These are phyloP conservation scores for Proisotoma minuta DNA, from an alignment of 2,888 invertebrate genomes.

Conservation along the genomic window DNA sequence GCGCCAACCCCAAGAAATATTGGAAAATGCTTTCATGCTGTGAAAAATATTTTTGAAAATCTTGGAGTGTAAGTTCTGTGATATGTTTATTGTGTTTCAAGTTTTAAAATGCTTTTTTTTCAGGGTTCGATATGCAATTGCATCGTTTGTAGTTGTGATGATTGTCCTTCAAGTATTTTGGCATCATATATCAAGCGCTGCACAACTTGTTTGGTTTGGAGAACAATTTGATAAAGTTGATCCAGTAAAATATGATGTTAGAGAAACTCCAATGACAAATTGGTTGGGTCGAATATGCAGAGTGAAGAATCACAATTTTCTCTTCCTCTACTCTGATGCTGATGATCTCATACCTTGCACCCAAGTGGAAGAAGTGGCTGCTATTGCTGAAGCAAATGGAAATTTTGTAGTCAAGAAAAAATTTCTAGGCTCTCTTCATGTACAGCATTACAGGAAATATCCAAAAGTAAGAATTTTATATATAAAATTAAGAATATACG, in stretches of 20 bases:
- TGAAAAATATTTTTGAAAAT: slow-evolving; percentile 59
- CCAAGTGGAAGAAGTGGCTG: slow-evolving; percentile 40
- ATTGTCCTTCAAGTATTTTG: slow-evolving; percentile 38
- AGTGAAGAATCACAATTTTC: slow-evolving; percentile 35
- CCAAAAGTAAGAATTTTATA: slow-evolving; percentile 56
- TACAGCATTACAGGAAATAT: slow-evolving; percentile 64
- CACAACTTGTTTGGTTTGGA: slow-evolving; percentile 32
- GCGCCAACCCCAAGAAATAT: slow-evolving; percentile 63
- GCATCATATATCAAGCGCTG: slow-evolving; percentile 34
- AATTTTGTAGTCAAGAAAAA: slow-evolving; percentile 37
- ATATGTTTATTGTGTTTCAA: not conserved
- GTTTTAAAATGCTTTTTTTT: slow-evolving; percentile 4
- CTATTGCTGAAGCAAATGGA: slow-evolving; percentile 27
- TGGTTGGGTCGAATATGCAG: slow-evolving; percentile 39
- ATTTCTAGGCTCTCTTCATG: slow-evolving; percentile 70
- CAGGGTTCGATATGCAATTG: slow-evolving; percentile 34
- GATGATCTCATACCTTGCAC: slow-evolving; percentile 63
- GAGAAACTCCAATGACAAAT: slow-evolving; percentile 35
- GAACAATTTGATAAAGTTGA: slow-evolving; percentile 59
- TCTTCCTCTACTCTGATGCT: slow-evolving; percentile 66
- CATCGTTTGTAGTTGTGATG: slow-evolving; percentile 31
- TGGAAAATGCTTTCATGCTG: slow-evolving; percentile 59
- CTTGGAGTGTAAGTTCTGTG: slow-evolving; percentile 46
- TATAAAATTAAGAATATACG: not conserved
- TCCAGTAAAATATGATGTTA: slow-evolving; percentile 48